Evolutionary conservation across 2,113 vertebrate species (phyloP).

Genomic region (Laterallus jamaicensis): DNA sequence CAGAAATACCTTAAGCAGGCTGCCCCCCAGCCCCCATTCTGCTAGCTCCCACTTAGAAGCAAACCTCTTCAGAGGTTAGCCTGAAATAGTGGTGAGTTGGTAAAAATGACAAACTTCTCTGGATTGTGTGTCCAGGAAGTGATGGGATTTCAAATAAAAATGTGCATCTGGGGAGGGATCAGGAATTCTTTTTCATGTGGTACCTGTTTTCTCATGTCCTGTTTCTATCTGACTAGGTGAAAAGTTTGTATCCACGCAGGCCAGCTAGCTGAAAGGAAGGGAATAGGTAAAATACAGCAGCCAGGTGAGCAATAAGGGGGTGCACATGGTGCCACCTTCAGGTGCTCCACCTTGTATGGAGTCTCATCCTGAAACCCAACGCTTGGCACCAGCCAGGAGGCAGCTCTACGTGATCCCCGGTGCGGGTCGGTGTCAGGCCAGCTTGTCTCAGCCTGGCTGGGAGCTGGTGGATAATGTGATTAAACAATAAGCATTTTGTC

Average conservation of each 20-base stretch:
- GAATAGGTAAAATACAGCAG: neutral
- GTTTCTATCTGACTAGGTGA: neutral
- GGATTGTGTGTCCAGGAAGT: neutral
- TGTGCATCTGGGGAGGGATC: neutral
- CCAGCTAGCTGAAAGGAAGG: neutral
- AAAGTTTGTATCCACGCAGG: fast-evolving
- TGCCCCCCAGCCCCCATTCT: neutral
- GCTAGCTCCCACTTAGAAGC: neutral
- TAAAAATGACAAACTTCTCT: neutral
- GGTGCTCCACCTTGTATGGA: neutral
- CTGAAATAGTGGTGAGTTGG: neutral
- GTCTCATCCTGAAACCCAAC: neutral
- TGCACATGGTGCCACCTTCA: neutral
- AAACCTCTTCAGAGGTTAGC: neutral
- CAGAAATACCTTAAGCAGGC: neutral
- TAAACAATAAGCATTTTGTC: constrained; percentile 57
- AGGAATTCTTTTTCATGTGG: neutral
- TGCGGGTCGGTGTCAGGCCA: neutral
- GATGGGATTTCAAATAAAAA: neutral
- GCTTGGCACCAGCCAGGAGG: neutral
- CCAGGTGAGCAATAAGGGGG: neutral
- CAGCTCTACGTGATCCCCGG: neutral
- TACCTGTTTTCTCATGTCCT: neutral
- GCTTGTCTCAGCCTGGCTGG: neutral
- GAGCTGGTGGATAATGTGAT: constrained; percentile 22